Percentiles rank a stretch among this genome's conserved stretches.
phyloP scores from a whole-genome alignment of 2,797 vertebrate genomes.

The Pygocentrus nattereri region DNA sequence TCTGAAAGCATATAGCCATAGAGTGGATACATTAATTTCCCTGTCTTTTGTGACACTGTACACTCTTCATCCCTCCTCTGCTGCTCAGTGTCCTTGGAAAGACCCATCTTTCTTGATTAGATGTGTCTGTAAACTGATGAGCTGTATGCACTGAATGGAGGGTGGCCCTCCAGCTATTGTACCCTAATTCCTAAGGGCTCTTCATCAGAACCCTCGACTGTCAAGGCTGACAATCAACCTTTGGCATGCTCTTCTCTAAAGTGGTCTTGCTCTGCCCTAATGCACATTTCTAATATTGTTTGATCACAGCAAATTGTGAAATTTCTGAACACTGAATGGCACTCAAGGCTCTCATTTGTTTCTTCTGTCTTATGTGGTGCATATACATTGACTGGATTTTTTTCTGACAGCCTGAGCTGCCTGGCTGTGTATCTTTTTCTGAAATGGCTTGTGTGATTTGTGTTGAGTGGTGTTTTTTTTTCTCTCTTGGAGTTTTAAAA shows the following conservation, averaged over 20 bases:
- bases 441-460: slow-evolving; percentile 11
- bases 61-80: slow-evolving; percentile 8
- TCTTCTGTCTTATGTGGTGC: not conserved
- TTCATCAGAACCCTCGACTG: slow-evolving; percentile 23
- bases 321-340: slow-evolving; percentile 17
- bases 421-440: not conserved
- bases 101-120: slow-evolving; percentile 51
- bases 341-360: not conserved
- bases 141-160: slow-evolving; percentile 42
- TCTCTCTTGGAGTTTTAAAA: slow-evolving; percentile 8
- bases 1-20: not conserved
- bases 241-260: slow-evolving; percentile 2
- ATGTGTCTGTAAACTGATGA: slow-evolving; percentile 50
- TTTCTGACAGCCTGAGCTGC: not conserved
- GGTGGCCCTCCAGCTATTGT: slow-evolving; percentile 28
- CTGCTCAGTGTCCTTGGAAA: slow-evolving; percentile 22
- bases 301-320: not conserved
- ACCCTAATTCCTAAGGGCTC: slow-evolving; percentile 46
- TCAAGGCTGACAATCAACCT: slow-evolving; percentile 24
- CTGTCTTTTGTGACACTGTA: not conserved
- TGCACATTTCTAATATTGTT: slow-evolving; percentile 19
- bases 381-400: not conserved
- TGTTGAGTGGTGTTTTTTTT: slow-evolving; percentile 7
- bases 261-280: slow-evolving; percentile 10
- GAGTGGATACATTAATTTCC: slow-evolving; percentile 16